A percentile compares a stretch with the other conserved stretches of the same genome.
These are phyloP conservation scores for Drosophila mimica DNA, from an alignment of 2,888 invertebrate genomes.

Conservation along the genomic window DNA sequence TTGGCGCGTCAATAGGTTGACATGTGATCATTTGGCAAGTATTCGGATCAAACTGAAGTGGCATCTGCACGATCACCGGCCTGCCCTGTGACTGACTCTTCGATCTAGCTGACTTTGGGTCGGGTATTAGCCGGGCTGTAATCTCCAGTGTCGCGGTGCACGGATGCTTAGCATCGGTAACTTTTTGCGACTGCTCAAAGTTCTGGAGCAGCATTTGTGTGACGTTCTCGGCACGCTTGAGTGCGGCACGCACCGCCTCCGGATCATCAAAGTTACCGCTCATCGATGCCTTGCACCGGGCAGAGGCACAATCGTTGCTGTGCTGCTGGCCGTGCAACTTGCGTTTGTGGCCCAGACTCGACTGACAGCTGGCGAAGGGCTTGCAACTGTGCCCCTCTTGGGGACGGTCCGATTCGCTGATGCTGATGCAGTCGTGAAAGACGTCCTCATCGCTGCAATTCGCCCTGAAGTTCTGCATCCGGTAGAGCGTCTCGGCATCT, in stretches of 20 bases:
- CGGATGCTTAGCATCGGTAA: neutral
- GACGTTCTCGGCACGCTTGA: conserved; percentile 53
- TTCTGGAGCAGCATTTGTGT: conserved; percentile 59
- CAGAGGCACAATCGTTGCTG: neutral
- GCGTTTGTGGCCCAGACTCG: neutral
- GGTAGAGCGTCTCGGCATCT: conserved; percentile 50
- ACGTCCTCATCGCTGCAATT: conserved; percentile 64
- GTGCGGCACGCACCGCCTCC: conserved; percentile 36
- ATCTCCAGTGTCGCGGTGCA: conserved; percentile 66
- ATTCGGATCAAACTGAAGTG: conserved; percentile 62
- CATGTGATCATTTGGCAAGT: conserved; percentile 34
- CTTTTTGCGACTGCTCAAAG: conserved; percentile 37
- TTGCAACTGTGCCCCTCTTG: conserved; percentile 17
- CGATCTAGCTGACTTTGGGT: conserved; percentile 14
- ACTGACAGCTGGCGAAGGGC: neutral
- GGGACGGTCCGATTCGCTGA: conserved; percentile 38
- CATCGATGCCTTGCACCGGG: neutral
- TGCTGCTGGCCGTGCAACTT: neutral
- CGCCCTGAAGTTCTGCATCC: conserved; percentile 45
- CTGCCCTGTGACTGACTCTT: conserved; percentile 26
- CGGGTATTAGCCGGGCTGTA: conserved; percentile 60
- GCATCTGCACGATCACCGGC: conserved; percentile 65
- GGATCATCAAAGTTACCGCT: conserved; percentile 45
- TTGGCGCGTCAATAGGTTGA: neutral
- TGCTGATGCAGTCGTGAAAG: conserved; percentile 68